These are phyloP conservation scores for Acanthochromis polyacanthus DNA, from an alignment of 2,113 vertebrate genomes.

Conservation along the genomic window DNA sequence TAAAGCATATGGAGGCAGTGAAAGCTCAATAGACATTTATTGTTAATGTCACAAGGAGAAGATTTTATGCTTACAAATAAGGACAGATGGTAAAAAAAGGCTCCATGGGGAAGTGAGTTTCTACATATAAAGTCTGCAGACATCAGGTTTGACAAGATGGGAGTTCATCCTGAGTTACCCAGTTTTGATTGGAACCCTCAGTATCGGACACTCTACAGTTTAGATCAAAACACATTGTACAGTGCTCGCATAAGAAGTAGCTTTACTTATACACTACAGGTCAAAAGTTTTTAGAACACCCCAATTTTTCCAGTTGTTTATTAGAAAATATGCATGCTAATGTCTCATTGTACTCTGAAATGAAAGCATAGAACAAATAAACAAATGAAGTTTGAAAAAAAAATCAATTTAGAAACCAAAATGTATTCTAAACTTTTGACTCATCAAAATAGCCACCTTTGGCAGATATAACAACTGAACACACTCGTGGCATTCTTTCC, in stretches of 20 bases:
- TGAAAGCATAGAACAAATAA: no score
- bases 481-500: no score
- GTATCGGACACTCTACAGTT: not conserved
- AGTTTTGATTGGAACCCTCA: not conserved
- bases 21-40: slow-evolving; percentile 61
- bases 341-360: no score
- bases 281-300: no score
- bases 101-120: not conserved
- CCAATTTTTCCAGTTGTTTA: no score
- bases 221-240: not conserved
- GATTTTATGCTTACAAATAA: slow-evolving; percentile 52
- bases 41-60: slow-evolving; percentile 49
- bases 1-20: slow-evolving; percentile 61
- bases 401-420: no score
- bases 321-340: no score
- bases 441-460: no score
- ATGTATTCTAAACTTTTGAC: no score
- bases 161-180: not conserved
- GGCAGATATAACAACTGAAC: no score
- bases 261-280: no score
- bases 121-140: not conserved
- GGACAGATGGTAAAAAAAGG: slow-evolving; percentile 38
- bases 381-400: no score
- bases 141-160: not conserved
- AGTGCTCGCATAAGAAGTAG: not conserved